Evolutionary conservation across 2,888 invertebrate genomes (phyloP), one percentile per base, ranked within the genome.

Genomic region (Caenorhabditis becei): DNA sequence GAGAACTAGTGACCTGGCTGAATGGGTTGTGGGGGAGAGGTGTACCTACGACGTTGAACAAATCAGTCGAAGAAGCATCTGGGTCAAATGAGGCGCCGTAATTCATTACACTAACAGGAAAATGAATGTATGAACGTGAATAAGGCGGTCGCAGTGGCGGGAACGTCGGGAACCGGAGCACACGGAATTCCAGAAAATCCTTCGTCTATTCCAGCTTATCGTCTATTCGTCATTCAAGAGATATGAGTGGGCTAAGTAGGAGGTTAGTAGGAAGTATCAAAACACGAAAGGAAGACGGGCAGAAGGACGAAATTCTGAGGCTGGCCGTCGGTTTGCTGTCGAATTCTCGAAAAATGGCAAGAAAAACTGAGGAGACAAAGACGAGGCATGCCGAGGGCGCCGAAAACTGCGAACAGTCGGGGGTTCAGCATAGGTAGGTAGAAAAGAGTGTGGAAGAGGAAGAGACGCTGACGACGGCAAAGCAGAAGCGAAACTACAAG

Each of bases 51-150:
- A 51, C 24, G 56, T 18, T 56, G 56, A 59, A 47, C 47, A 24
- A 61, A 61, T 47, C 61, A 61, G 47, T 47, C 61, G 28, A 47
- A 56, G 56, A 56, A 61, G 61, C 53, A 66, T 53, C 66, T 66
- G 66, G 66, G 66, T 54, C 66, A 66, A 66, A 66, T 66, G 66
- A 18, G 53, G 53, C 41, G 54, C 54, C 66, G 66, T 66, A 66
- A 66, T 54, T 66, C 54, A 66, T 66, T 53, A 63, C 63, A 63
- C 63, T 18, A 32, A 20, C 26, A 2, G 32, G 44, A 32, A 20
- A 63, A 49, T 32, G 51, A 11, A 26, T 28, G 62, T n/a, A 28
- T 47, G 14, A n/a, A 56, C 54, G 54, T 41, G 41, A 14, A 41
- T 7, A 32, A 16, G 54, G 32, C 54, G 54, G 18, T 8, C 16